Evolutionary conservation across 2,113 vertebrate species (phyloP), one percentile per base, ranked within the genome.

Genomic region (Desmodus rotundus): DNA sequence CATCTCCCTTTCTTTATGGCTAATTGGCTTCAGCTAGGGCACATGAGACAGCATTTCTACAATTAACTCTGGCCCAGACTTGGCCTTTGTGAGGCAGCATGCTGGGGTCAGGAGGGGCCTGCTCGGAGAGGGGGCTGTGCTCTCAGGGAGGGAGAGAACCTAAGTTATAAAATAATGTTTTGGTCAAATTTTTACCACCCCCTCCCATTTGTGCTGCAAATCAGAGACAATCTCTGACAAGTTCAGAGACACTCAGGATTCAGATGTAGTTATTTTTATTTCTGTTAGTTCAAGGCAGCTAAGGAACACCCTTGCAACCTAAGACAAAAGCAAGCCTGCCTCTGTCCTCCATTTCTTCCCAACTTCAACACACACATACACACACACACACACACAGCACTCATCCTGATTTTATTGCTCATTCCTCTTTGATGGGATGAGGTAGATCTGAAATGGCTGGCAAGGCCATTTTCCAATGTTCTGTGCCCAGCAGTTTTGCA

Each of bases 21-120:
- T 91, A 91, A 81, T 87, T 94, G 90, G 22, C 72, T 85, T 85
- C 86, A 82, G 92, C 28, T 38, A 91, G 52, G 45, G 26, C 45
- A 26, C 11, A 2, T 50, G 26, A 31, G 41, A n/a, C 14, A 68
- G 26, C 7, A 43, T 81, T 84, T 89, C 24, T 5, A 43, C 0
- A 52, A 63, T 77, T 36, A 56, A 58, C 4, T 94, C 81, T 26
- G 7, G 82, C 52, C 45, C 80, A 45, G 80, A 43, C 50, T 78
- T 68, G 41, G 56, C 67, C 54, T 93, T 41, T n/a, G 15, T 3
- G 81, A 67, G 50, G n/a, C 14, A 11, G 13, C 61, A 26, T 20
- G 58, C 38, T 0, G 11, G 68, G 26, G n/a, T 81, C 45, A 0
- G 1, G 11, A 22, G 12, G 28, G 15, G 5, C 4, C 16, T 26